Evolutionary conservation across 2,888 invertebrate genomes (phyloP).

Genomic region (Esperia sulphurella): DNA sequence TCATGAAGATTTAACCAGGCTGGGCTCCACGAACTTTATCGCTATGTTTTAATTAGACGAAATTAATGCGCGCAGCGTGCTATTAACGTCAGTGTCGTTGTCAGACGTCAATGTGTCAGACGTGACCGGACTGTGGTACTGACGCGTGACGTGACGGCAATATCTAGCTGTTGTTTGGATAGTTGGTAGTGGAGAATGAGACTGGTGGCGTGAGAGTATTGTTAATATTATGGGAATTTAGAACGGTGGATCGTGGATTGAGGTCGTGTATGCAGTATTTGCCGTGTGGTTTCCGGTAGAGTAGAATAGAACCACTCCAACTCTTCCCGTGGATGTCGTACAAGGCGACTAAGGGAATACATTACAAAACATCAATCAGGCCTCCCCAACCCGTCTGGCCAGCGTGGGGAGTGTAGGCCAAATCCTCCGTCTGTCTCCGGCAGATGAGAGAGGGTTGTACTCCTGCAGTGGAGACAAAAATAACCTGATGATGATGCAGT

Average conservation of each 20-base stretch:
- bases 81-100: conserved; percentile 8
- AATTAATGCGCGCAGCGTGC: conserved; percentile 29
- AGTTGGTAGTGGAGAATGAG: conserved; percentile 2
- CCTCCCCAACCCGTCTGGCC: too few relatives aligned
- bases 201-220: conserved; percentile 1
- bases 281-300: too few relatives aligned
- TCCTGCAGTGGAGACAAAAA: too few relatives aligned
- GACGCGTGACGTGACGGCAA: conserved; percentile 5
- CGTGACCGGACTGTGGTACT: conserved; percentile 5
- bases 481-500: too few relatives aligned
- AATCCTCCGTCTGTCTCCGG: too few relatives aligned
- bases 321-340: too few relatives aligned
- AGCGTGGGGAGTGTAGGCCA: too few relatives aligned
- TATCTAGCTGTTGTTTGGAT: conserved; percentile 12
- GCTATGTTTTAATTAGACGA: conserved; percentile 32
- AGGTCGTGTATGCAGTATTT: not conserved
- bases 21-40: conserved; percentile 7
- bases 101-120: conserved; percentile 10
- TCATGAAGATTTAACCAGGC: not conserved
- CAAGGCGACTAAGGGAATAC: too few relatives aligned
- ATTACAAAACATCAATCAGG: too few relatives aligned
- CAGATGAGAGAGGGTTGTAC: too few relatives aligned
- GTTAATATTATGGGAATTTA: conserved; percentile 5
- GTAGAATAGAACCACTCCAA: too few relatives aligned
- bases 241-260: not conserved